A percentile compares a stretch with the other conserved stretches of the same genome.
Evolutionary conservation across 2,888 invertebrate genomes (phyloP).

Genomic region (Oscheius myriophilus): DNA sequence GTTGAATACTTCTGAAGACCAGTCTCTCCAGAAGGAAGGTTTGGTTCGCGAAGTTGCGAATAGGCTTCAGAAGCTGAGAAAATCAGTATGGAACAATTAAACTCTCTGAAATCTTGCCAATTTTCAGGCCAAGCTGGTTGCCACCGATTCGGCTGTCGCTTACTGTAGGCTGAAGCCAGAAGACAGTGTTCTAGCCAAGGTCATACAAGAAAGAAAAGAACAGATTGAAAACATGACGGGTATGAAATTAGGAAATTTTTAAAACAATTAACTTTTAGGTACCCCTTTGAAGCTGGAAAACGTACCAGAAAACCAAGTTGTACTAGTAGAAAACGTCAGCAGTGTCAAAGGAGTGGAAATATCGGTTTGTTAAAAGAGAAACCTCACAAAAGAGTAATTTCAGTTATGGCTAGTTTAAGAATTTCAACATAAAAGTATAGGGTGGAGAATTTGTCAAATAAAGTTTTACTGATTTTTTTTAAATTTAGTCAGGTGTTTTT

Average conservation of each 20-base stretch:
- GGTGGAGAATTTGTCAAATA: conserved; percentile 15
- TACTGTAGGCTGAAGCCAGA: conserved; percentile 49
- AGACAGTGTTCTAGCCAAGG: conserved; percentile 43
- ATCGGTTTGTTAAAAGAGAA: conserved; percentile 38
- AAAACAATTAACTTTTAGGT: conserved; percentile 10
- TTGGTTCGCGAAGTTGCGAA: conserved; percentile 93
- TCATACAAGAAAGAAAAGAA: conserved; percentile 35
- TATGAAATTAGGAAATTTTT: neutral
- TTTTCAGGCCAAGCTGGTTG: conserved; percentile 61
- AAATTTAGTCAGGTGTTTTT: no score
- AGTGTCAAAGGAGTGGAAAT: conserved; percentile 59
- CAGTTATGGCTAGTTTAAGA: conserved; percentile 44
- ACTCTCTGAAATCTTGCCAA: no score
- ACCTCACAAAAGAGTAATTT: conserved; percentile 1
- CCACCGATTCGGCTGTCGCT: conserved; percentile 57
- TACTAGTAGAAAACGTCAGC: conserved; percentile 43
- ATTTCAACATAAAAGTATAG: conserved; percentile 1
- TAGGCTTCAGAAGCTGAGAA: conserved; percentile 91
- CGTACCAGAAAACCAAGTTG: conserved; percentile 35
- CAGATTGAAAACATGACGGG: conserved; percentile 35
- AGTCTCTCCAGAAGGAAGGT: conserved; percentile 91
- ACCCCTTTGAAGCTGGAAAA: conserved; percentile 47
- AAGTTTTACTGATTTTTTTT: conserved; percentile 16
- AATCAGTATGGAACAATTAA: conserved; percentile 77
- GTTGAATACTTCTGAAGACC: conserved; percentile 87